Evolutionary conservation across 2,888 invertebrate species (phyloP).

Genomic region (Magallana nippona): DNA sequence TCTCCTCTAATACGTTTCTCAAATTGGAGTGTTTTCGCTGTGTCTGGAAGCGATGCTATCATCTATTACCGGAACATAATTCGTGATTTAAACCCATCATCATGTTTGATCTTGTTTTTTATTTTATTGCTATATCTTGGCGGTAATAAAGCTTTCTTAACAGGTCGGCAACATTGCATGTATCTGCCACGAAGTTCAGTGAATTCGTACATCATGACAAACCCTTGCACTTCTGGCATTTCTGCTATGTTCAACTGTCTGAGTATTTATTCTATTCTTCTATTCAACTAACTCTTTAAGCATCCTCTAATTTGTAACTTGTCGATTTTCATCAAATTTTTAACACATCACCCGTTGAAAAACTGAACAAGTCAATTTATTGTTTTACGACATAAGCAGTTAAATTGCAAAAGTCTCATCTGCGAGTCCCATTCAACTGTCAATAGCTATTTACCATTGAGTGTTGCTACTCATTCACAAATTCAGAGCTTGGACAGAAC

Average conservation of each 20-base stretch:
- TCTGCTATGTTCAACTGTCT: neutral
- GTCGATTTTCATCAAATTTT: conserved; percentile 3
- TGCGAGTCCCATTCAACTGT: neutral
- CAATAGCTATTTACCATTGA: neutral
- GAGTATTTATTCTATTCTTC: neutral
- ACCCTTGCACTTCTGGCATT: neutral
- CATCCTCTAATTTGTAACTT: neutral
- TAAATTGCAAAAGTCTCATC: neutral
- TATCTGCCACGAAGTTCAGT: neutral
- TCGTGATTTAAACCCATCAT: conserved; percentile 29
- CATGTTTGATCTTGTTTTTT: conserved; percentile 32
- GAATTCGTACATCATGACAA: neutral
- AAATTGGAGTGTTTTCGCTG: conserved; percentile 17
- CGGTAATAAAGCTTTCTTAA: conserved; percentile 24
- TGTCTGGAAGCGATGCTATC: conserved; percentile 27
- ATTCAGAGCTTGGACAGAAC: neutral
- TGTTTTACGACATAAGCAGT: neutral
- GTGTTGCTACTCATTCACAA: conserved; percentile 8
- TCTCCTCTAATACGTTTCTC: conserved; percentile 19
- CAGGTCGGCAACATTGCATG: conserved; percentile 24
- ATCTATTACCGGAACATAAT: conserved; percentile 2
- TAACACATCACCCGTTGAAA: neutral
- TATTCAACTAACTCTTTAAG: neutral
- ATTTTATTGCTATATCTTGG: conserved; percentile 29
- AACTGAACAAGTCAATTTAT: neutral